Percentiles rank a stretch among this genome's conserved stretches.
Conservation (phyloP, 2,888 invertebrate genomes). For the Eurytoma adleriae region DNA sequence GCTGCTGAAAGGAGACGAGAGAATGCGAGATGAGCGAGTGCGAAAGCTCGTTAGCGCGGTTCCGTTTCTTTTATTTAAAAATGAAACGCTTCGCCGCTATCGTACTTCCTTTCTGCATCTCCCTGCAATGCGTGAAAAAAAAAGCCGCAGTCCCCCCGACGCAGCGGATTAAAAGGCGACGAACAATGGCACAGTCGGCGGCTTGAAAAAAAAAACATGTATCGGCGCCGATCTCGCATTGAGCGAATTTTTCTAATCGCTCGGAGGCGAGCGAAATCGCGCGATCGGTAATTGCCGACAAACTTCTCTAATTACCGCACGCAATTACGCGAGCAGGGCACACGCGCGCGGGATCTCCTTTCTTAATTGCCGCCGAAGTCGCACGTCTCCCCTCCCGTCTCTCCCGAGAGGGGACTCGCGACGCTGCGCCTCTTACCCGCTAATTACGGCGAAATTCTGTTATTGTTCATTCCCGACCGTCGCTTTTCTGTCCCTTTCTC, state of each 20-base stretch:
- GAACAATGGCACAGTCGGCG: too few species aligned
- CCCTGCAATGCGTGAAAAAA: too few species aligned
- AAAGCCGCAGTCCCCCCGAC: too few species aligned
- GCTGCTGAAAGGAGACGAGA: too few species aligned
- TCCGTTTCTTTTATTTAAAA: slow-evolving; percentile 20
- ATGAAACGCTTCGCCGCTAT: slow-evolving; percentile 4
- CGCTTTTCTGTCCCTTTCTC: not conserved
- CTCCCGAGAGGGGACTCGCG: not conserved
- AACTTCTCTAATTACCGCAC: slow-evolving; percentile 67
- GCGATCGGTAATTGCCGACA: slow-evolving; percentile 68
- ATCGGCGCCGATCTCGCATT: slow-evolving; percentile 44
- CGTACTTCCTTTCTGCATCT: not conserved
- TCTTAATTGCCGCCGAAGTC: slow-evolving; percentile 64
- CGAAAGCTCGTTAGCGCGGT: slow-evolving; percentile 25
- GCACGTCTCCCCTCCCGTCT: not conserved
- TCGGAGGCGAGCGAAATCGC: slow-evolving; percentile 16
- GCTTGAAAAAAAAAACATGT: not conserved
- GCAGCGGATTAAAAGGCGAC: too few species aligned
- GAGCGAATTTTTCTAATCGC: slow-evolving; percentile 42
- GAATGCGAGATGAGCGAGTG: not conserved
- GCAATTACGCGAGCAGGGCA: slow-evolving; percentile 38
- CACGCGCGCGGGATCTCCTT: slow-evolving; percentile 65
- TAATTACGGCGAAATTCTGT: slow-evolving; percentile 54
- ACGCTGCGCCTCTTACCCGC: slow-evolving; percentile 6
- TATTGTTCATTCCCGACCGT: not conserved